These are phyloP conservation scores for Gibbula magus DNA, from an alignment of 2,888 invertebrate genomes.

Conservation along the genomic window DNA sequence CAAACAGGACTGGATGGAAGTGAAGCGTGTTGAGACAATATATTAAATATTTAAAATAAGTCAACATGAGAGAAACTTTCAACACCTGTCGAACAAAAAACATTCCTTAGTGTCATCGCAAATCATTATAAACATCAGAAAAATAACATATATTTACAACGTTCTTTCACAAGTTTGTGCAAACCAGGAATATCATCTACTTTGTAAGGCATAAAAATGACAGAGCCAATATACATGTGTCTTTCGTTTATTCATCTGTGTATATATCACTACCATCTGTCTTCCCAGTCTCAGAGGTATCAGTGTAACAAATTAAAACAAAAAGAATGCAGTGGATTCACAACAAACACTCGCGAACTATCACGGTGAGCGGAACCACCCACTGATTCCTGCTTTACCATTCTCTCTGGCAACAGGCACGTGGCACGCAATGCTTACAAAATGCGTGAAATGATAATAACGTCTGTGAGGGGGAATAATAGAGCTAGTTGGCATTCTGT, in stretches of 20 bases:
- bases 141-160: background rate
- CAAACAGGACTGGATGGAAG: too few species aligned
- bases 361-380: background rate
- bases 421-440: background rate
- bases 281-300: background rate
- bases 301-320: conserved; percentile 9
- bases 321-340: background rate
- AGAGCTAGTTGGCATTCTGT: background rate
- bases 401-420: background rate
- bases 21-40: too few species aligned
- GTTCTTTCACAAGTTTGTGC: background rate
- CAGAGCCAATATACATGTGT: background rate
- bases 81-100: background rate
- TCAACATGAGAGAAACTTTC: too few species aligned
- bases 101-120: background rate
- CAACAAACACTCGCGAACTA: background rate
- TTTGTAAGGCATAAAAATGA: background rate
- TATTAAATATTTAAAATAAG: too few species aligned
- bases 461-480: background rate
- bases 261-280: background rate
- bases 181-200: background rate
- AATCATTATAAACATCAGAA: background rate
- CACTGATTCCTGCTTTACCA: background rate
- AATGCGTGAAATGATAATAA: conserved; percentile 7
- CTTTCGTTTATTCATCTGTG: conserved; percentile 5